phyloP scores from a whole-genome alignment of 92 coral and sea anemone genomes.

The Galaxea fascicularis region DNA sequence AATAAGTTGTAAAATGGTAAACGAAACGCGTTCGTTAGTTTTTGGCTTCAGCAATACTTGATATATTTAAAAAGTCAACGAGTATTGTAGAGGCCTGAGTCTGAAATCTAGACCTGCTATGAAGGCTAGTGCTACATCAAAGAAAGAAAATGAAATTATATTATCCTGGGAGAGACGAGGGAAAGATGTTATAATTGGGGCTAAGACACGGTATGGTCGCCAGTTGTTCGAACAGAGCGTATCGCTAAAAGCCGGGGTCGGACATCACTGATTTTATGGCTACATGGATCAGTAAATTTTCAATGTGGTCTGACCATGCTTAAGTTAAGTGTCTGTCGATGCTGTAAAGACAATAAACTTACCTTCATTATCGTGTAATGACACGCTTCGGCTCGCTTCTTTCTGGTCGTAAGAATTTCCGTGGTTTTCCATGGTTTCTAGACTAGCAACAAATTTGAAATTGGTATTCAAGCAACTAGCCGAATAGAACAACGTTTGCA shows the following conservation, averaged over 20 bases:
- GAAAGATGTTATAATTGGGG: not conserved
- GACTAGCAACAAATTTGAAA: not conserved
- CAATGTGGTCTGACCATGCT: not conserved
- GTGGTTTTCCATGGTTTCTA: not conserved
- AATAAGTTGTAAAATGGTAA: too few species aligned
- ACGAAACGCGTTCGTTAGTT: too few species aligned
- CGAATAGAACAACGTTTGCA: too few species aligned
- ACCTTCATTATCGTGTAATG: not conserved
- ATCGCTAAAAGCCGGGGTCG: not conserved
- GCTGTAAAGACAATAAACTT: not conserved
- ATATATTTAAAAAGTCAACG: too few species aligned
- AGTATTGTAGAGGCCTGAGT: too few species aligned
- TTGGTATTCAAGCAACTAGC: too few species aligned
- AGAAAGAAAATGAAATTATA: not conserved
- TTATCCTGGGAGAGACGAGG: not conserved
- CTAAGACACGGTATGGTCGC: not conserved
- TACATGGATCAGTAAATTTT: not conserved
- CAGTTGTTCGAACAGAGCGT: not conserved
- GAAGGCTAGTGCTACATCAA: not conserved
- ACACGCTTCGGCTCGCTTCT: not conserved
- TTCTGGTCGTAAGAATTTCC: not conserved
- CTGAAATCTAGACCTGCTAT: too few species aligned
- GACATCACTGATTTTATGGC: not conserved
- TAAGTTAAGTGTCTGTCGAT: not conserved
- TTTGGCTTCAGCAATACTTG: too few species aligned